Percentiles rank a stretch among this genome's conserved stretches.
These are phyloP conservation scores for Eonycteris spelaea DNA, from an alignment of 2,113 vertebrate species.

Conservation along the genomic window DNA sequence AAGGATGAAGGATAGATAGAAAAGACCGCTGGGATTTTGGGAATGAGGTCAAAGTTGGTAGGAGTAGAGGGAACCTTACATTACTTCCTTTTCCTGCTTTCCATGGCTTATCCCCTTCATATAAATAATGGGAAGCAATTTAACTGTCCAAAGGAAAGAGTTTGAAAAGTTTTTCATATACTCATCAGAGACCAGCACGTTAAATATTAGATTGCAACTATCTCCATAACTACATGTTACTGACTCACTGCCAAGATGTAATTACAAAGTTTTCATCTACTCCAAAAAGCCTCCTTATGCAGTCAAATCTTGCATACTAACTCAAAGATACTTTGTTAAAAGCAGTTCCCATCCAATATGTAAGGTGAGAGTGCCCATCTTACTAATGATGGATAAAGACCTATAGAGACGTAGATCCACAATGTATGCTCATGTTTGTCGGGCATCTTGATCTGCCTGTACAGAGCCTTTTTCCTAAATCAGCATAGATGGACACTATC, in stretches of 20 bases:
- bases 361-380: slow-evolving; percentile 40
- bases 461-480: slow-evolving; percentile 56
- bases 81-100: not conserved
- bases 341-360: not conserved
- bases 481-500: slow-evolving; percentile 66
- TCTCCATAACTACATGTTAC: not conserved
- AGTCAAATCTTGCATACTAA: not conserved
- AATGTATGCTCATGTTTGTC: slow-evolving; percentile 46
- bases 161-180: not conserved
- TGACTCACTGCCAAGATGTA: not conserved
- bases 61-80: not conserved
- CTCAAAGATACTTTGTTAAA: not conserved
- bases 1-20: not conserved
- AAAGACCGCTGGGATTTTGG: not conserved
- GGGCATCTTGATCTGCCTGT: slow-evolving; percentile 23
- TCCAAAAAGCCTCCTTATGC: not conserved
- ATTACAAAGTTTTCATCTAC: not conserved
- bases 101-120: not conserved
- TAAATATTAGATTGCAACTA: not conserved
- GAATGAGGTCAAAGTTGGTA: not conserved
- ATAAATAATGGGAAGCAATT: not conserved
- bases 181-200: not conserved
- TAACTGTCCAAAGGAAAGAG: not conserved
- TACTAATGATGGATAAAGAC: slow-evolving; percentile 57
- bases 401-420: slow-evolving; percentile 16